Evolutionary conservation across 2,113 vertebrate species (phyloP).

Genomic region (Cephalopholis sonnerati): DNA sequence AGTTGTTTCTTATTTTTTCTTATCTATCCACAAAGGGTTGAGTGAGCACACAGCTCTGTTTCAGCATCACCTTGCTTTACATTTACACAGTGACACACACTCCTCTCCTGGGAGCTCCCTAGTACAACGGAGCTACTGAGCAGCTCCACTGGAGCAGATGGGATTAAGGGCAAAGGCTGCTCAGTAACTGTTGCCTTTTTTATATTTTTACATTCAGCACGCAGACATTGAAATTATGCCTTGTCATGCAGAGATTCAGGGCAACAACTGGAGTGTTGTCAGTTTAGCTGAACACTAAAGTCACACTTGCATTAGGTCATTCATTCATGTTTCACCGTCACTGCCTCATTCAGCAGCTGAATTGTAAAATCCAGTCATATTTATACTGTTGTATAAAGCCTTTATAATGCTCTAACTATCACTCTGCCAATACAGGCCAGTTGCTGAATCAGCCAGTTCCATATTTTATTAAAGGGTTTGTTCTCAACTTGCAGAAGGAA

Average conservation of each 20-base stretch:
- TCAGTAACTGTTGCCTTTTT: constrained; percentile 53
- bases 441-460: neutral
- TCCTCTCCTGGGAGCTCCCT: constrained; percentile 29
- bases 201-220: constrained; percentile 45
- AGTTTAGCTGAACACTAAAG: constrained; percentile 18
- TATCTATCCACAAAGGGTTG: constrained; percentile 30
- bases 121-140: constrained; percentile 43
- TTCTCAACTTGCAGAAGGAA: too few relatives aligned
- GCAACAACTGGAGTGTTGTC: constrained; percentile 30
- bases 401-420: neutral
- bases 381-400: neutral
- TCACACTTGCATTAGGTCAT: neutral
- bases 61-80: constrained; percentile 57
- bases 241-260: constrained; percentile 27
- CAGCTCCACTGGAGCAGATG: constrained; percentile 67
- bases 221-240: constrained; percentile 37
- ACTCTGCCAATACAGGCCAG: neutral
- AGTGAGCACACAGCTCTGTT: constrained; percentile 47
- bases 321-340: constrained; percentile 16
- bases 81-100: constrained; percentile 48
- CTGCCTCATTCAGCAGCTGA: neutral
- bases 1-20: constrained; percentile 1
- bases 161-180: constrained; percentile 67
- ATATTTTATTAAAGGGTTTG: too few relatives aligned
- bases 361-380: neutral